A percentile compares a stretch with the other conserved stretches of the same genome.
These are phyloP conservation scores for Nilaparvata lugens DNA, from an alignment of 1,140 invertebrate genomes.

Conservation along the genomic window DNA sequence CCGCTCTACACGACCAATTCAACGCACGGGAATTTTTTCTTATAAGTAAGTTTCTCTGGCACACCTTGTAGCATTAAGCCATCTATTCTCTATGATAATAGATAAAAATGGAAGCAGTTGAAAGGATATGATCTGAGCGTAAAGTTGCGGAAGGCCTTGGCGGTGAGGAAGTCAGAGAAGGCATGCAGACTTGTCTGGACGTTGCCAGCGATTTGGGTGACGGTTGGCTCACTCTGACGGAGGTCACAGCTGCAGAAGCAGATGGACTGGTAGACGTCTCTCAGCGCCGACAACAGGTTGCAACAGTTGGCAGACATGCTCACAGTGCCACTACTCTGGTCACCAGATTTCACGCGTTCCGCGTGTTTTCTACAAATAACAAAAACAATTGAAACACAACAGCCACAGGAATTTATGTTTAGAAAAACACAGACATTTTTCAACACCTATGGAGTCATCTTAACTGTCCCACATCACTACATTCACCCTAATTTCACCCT, in stretches of 20 bases:
- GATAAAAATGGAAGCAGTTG: too few relatives aligned
- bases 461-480: too few relatives aligned
- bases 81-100: too few relatives aligned
- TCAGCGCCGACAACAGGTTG: constrained; percentile 49
- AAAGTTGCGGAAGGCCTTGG: constrained; percentile 66
- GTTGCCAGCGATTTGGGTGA: constrained; percentile 28
- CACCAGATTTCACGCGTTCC: constrained; percentile 33
- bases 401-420: too few relatives aligned
- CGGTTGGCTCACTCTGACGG: constrained; percentile 24
- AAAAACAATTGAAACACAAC: too few relatives aligned
- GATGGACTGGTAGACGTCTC: constrained; percentile 50
- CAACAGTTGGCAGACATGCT: constrained; percentile 51
- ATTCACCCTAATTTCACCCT: too few relatives aligned
- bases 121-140: constrained; percentile 74
- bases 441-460: too few relatives aligned
- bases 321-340: constrained; percentile 39
- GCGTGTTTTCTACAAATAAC: constrained; percentile 16
- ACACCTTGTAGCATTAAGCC: too few relatives aligned
- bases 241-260: constrained; percentile 44
- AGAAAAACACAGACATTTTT: too few relatives aligned
- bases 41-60: too few relatives aligned
- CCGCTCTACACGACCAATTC: too few relatives aligned
- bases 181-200: constrained; percentile 42
- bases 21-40: too few relatives aligned
- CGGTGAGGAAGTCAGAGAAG: constrained; percentile 58